Evolutionary conservation across 37 sponge, comb jelly and placozoan genomes (phyloP).

Genomic region (Ianthella basta): DNA sequence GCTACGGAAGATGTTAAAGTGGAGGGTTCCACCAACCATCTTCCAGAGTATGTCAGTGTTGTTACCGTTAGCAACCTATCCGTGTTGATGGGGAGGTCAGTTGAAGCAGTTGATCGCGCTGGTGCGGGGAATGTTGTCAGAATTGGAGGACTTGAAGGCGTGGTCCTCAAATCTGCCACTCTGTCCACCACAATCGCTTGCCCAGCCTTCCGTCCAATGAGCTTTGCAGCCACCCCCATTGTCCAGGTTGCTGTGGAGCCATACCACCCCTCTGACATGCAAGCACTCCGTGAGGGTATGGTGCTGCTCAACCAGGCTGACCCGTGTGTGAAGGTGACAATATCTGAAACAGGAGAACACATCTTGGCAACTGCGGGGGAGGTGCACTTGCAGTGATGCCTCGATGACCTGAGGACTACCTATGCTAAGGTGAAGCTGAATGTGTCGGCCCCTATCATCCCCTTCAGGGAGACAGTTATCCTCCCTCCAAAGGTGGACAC

Average conservation of each 20-base stretch:
- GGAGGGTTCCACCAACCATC: no score
- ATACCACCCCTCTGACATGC: slow-evolving; percentile 67
- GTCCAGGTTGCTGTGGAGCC: slow-evolving; percentile 95
- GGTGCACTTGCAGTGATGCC: slow-evolving; percentile 92
- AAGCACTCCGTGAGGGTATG: slow-evolving; percentile 72
- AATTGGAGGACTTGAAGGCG: slow-evolving; percentile 87
- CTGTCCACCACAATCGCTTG: slow-evolving; percentile 79
- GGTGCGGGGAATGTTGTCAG: slow-evolving; percentile 91
- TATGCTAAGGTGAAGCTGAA: slow-evolving; percentile 74
- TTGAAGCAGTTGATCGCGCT: slow-evolving; percentile 73
- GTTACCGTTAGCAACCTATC: slow-evolving; percentile 67
- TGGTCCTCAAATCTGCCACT: slow-evolving; percentile 85
- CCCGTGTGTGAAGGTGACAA: slow-evolving; percentile 81
- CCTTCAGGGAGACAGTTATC: slow-evolving; percentile 93
- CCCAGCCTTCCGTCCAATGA: slow-evolving; percentile 87
- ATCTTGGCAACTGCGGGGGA: slow-evolving; percentile 89
- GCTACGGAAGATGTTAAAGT: background rate
- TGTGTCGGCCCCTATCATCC: slow-evolving; percentile 91
- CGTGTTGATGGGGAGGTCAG: slow-evolving; percentile 86
- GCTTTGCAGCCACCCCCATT: slow-evolving; percentile 77
- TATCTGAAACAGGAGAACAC: slow-evolving; percentile 90
- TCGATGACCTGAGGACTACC: slow-evolving; percentile 79
- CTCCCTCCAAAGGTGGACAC: slow-evolving; percentile 79
- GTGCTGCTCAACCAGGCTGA: slow-evolving; percentile 91
- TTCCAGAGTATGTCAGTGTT: slow-evolving; percentile 32